Conservation (phyloP, 2,113 vertebrate genomes). For the Lonchura striata region DNA sequence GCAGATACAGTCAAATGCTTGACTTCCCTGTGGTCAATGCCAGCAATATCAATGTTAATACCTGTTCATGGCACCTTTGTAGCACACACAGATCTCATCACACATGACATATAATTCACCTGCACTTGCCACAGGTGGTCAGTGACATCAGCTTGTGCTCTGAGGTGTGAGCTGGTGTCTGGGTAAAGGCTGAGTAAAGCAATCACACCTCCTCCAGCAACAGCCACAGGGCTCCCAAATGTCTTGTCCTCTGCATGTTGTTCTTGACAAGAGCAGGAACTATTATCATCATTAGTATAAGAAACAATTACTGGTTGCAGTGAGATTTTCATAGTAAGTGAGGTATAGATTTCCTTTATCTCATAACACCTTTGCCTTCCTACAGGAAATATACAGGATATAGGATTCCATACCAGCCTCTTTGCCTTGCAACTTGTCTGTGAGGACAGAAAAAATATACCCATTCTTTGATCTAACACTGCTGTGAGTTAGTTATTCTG, state of each 20-base stretch:
- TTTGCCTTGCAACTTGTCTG: background rate
- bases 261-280: background rate
- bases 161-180: background rate
- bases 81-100: background rate
- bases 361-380: background rate
- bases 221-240: background rate
- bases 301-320: background rate
- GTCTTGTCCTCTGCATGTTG: background rate
- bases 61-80: background rate
- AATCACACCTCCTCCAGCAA: background rate
- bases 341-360: background rate
- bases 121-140: background rate
- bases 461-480: background rate
- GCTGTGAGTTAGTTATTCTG: background rate
- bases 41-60: background rate
- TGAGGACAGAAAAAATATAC: background rate
- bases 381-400: background rate
- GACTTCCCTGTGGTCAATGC: background rate
- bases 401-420: background rate
- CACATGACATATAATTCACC: background rate
- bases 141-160: background rate
- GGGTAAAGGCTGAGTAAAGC: background rate
- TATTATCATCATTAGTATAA: background rate
- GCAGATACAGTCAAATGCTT: background rate
- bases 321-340: background rate